Base-by-base conservation (phyloP, 2,888 invertebrate genomes). In the Tryphoninae sp. region DNA sequence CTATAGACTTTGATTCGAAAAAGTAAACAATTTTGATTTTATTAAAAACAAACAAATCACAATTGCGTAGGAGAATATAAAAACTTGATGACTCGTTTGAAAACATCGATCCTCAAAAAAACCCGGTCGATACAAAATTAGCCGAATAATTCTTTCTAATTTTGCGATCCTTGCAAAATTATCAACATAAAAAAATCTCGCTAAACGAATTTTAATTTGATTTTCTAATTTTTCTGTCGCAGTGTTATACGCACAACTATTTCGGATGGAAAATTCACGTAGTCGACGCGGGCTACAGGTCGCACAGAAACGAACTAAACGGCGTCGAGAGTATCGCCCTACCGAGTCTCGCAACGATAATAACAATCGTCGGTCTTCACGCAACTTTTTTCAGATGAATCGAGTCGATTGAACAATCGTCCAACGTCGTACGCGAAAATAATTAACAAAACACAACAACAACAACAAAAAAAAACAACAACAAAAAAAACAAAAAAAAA, bases 221-320 rank as follows among this genome's bases (percentile, higher is more conserved):
- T 67, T 23, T 78, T 55, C 40, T n/a, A 9, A 51, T 78, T 64
- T 45, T 64, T 78, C 58, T 67, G 26, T 92, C 93, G 16, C 93
- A 98, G 98, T 98, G 98, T 92, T 98, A 96, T 93, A 96, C 96
- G n/a, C 98, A 98, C 93, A 96, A 95, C 85, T 96, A 97, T 91
- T 93, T 98, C 40, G 98, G 98, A 67, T 98, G 98, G 98, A 98
- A 97, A 92, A 98, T 98, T 86, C 95, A 96, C 91, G 96, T 98
- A 2, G 95, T 97, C 11, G 95, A 97, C 88, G 94, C 95, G 0
- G 96, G 96, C 8, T 92, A 92, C 85, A 91, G 91, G 78, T 90
- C 91, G 0, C 89, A 89, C 67, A 90, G 89, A 72, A 91, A 91
- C 81, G 88, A 73, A 40, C 16, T 89, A 26, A 88, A 86, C 78